Evolutionary conservation across 1,140 invertebrate genomes (phyloP), one percentile per base, ranked within the genome.

Genomic region (Cyrtorhinus lividipennis): DNA sequence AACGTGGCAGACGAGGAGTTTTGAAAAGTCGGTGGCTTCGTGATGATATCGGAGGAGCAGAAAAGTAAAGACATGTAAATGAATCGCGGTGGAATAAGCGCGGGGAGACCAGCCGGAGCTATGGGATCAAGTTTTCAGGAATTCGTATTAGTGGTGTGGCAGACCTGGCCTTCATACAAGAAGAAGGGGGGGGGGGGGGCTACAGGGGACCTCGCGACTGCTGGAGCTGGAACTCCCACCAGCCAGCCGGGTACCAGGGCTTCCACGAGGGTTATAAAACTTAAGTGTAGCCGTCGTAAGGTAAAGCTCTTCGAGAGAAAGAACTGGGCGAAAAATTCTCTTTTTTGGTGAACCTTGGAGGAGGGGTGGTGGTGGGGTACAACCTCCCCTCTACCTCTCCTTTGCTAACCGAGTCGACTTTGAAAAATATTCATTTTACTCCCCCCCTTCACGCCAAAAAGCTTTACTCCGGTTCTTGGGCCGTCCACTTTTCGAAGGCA

Each of bases 91-190:
- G 20, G 48, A 13, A 53, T 53, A 53, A 53, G 12, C 48, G 48
- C 48, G 48, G 48, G 20, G 48, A 53, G 20, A 3, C 20, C 48
- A 22, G 12, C 20, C 20, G 48, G 10, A 12, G 48, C 48, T 53
- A 53, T 53, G 48, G 48, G 48, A 53, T 53, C 48, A 53, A 53
- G 48, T 53, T 53, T 53, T 53, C 48, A 53, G 48, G 48, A 53
- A 53, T 53, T 53, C 48, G 48, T 53, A 53, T 53, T 53, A 53
- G 48, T 53, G 12, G 48, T 53, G 48, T 53, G 48, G 48, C 48
- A 53, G 20, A 53, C 48, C 48, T 53, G 48, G 48, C 48, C 48
- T 53, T 53, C 48, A 53, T 53, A 53, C 48, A 13, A 20, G 20
- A 12, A 15, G 48, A 20, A 53, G 10, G 48, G 20, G 48, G 48